A percentile compares a stretch with the other conserved stretches of the same genome.
These are phyloP conservation scores for Monopterus albus DNA, from an alignment of 2,113 vertebrate genomes.

Conservation along the genomic window DNA sequence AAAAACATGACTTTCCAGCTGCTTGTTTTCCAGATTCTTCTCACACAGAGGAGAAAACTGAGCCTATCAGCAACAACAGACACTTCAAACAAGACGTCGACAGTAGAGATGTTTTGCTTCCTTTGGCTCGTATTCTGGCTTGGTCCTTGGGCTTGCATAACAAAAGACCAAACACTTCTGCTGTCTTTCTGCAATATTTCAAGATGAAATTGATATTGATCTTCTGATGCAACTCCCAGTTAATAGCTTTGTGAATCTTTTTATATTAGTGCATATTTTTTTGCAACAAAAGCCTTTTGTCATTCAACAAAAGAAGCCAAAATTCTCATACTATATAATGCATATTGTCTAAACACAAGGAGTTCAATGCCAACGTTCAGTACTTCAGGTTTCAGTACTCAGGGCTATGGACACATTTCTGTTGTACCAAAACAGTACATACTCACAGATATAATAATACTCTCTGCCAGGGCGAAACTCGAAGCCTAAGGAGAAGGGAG, in stretches of 20 bases:
- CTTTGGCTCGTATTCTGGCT: slow-evolving; percentile 67
- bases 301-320: neutral
- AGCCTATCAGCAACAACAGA: slow-evolving; percentile 65
- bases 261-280: no score
- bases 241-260: neutral
- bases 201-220: slow-evolving; percentile 5
- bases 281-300: neutral
- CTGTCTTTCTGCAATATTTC: slow-evolving; percentile 24
- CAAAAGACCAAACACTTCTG: slow-evolving; percentile 44
- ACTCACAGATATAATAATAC: slow-evolving; percentile 99
- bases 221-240: neutral
- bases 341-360: no score
- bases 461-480: slow-evolving; percentile 98
- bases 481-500: slow-evolving; percentile 97
- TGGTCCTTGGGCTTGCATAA: slow-evolving; percentile 56
- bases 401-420: neutral
- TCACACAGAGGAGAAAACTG: slow-evolving; percentile 68
- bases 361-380: no score
- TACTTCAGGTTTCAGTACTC: no score
- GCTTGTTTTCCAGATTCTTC: slow-evolving; percentile 75
- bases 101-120: slow-evolving; percentile 57
- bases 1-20: slow-evolving; percentile 77
- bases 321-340: neutral
- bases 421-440: slow-evolving; percentile 48
- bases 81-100: slow-evolving; percentile 51